These are phyloP conservation scores for Ganaspis brasiliensis DNA, from an alignment of 2,888 invertebrate species.

Conservation along the genomic window DNA sequence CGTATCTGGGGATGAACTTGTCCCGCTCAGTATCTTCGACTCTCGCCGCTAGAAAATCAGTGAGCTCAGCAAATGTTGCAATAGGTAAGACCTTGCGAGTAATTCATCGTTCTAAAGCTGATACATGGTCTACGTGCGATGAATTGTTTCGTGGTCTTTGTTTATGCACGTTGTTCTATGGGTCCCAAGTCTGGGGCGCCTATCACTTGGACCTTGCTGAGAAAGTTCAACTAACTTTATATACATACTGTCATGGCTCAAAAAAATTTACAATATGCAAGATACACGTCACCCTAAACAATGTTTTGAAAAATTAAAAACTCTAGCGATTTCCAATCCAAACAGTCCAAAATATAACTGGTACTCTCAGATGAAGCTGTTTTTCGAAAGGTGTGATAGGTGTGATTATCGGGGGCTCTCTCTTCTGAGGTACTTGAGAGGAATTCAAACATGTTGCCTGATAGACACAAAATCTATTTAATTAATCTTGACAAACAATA, in stretches of 20 bases:
- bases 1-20: background rate
- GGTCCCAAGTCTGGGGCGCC: background rate
- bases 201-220: background rate
- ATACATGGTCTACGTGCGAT: background rate
- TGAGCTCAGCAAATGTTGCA: background rate
- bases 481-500: background rate
- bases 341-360: background rate
- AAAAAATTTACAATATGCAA: background rate
- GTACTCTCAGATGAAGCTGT: background rate
- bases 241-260: background rate
- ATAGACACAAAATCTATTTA: background rate
- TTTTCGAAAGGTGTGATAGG: background rate
- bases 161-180: background rate
- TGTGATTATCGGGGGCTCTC: background rate
- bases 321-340: background rate
- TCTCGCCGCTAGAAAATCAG: background rate
- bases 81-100: background rate
- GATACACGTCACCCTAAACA: background rate
- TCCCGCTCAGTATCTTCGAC: background rate
- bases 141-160: background rate
- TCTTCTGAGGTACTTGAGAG: background rate
- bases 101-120: background rate
- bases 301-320: background rate
- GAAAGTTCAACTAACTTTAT: background rate
- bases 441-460: background rate